These are phyloP conservation scores for Scaptomyza parva DNA, from an alignment of 2,888 invertebrate genomes.

Conservation along the genomic window DNA sequence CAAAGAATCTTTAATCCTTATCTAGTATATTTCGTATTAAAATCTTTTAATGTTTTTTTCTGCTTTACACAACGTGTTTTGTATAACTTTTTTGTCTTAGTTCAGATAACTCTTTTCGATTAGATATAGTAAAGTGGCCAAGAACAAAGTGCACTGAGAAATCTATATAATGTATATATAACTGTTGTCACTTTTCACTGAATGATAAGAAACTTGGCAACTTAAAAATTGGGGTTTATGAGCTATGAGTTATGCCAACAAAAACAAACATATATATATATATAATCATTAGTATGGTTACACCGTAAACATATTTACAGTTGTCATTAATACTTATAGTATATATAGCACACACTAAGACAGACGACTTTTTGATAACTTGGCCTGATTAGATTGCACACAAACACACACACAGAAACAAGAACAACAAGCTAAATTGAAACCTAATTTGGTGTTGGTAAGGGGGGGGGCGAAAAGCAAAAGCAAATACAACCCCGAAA, in stretches of 20 bases:
- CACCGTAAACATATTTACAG: constrained; percentile 42
- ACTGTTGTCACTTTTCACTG: constrained; percentile 15
- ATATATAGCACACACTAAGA: background rate
- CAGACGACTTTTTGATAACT: constrained; percentile 61
- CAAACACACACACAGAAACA: constrained; percentile 33
- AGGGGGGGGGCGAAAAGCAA: constrained; percentile 3
- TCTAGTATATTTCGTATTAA: constrained; percentile 1
- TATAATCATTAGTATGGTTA: background rate
- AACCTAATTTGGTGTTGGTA: constrained; percentile 19
- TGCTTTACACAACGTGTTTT: background rate
- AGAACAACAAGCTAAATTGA: constrained; percentile 1
- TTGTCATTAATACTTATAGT: constrained; percentile 43
- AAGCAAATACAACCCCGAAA: constrained; percentile 45
- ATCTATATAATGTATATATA: constrained; percentile 5
- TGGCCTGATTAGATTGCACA: constrained; percentile 69
- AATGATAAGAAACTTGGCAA: constrained; percentile 54
- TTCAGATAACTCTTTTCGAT: constrained; percentile 34
- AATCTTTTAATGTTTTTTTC: background rate
- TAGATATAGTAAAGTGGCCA: constrained; percentile 22
- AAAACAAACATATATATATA: background rate
- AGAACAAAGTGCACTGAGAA: constrained; percentile 11
- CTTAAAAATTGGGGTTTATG: constrained; percentile 5
- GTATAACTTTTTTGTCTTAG: constrained; percentile 11
- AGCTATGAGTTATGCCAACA: no score
- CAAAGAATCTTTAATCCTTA: background rate